Evolutionary conservation across 2,113 vertebrate species (phyloP).

Genomic region (Channa maculata): DNA sequence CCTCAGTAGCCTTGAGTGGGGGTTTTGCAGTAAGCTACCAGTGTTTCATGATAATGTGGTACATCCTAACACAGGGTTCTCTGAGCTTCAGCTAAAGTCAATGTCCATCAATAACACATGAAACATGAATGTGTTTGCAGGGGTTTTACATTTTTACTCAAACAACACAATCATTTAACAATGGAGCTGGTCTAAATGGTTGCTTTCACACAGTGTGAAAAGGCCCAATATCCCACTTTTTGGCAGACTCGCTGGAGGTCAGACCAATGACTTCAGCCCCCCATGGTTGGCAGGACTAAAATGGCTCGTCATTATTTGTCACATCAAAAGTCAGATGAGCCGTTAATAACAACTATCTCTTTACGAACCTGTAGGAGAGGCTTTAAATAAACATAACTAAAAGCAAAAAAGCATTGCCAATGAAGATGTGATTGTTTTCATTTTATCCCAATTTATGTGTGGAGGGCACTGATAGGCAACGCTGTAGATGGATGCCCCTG

Average conservation of each 20-base stretch:
- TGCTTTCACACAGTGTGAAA: background rate
- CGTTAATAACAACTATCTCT: slow-evolving; percentile 54
- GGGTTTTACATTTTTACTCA: background rate
- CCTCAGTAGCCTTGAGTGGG: too few species aligned
- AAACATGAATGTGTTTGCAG: background rate
- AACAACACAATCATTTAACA: background rate
- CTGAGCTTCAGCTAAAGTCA: too few species aligned
- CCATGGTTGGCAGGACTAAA: slow-evolving; percentile 47
- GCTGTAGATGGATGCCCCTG: too few species aligned
- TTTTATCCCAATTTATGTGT: too few species aligned
- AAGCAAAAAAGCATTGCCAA: too few species aligned
- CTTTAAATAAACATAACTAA: background rate
- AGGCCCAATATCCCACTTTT: background rate
- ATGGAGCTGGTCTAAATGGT: slow-evolving; percentile 5
- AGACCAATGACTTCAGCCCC: slow-evolving; percentile 26
- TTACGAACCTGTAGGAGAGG: slow-evolving; percentile 19
- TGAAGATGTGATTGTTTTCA: too few species aligned
- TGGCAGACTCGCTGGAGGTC: slow-evolving; percentile 42
- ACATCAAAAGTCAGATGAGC: slow-evolving; percentile 58
- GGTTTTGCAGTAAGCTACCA: too few species aligned
- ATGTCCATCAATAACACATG: background rate
- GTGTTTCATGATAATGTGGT: too few species aligned
- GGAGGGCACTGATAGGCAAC: too few species aligned
- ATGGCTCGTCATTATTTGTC: slow-evolving; percentile 58
- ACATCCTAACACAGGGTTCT: too few species aligned